Evolutionary conservation across 2,888 invertebrate genomes (phyloP).

Genomic region (Cryptophagus acutangulus): DNA sequence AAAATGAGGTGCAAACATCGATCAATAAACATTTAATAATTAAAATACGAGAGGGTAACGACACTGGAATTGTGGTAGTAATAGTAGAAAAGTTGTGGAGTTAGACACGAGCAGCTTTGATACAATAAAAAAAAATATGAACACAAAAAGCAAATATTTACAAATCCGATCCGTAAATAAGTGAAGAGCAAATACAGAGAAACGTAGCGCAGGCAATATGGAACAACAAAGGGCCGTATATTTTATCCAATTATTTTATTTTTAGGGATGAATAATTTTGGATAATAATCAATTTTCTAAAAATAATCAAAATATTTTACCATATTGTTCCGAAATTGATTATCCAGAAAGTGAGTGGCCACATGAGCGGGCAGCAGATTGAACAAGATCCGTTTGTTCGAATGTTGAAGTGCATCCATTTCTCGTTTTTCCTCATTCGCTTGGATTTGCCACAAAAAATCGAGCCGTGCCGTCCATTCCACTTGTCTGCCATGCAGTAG

Average conservation of each 20-base stretch:
- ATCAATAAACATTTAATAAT: neutral
- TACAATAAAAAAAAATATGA: neutral
- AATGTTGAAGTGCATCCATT: slow-evolving; percentile 89
- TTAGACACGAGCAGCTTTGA: neutral
- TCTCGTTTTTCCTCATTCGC: slow-evolving; percentile 87
- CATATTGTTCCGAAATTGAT: slow-evolving; percentile 84
- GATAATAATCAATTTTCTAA: slow-evolving; percentile 32
- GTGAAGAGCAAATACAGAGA: too few relatives aligned
- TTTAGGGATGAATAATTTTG: too few relatives aligned
- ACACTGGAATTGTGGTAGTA: too few relatives aligned
- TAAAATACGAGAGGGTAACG: too few relatives aligned
- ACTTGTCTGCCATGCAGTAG: slow-evolving; percentile 78
- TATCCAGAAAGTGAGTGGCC: slow-evolving; percentile 86
- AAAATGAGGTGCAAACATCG: slow-evolving; percentile 39
- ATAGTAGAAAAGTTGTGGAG: too few relatives aligned
- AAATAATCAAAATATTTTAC: slow-evolving; percentile 47
- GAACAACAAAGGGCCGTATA: too few relatives aligned
- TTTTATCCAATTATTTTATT: too few relatives aligned
- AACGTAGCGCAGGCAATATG: too few relatives aligned
- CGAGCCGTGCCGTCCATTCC: slow-evolving; percentile 85
- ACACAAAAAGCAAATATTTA: neutral
- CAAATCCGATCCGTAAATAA: too few relatives aligned
- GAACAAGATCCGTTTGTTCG: slow-evolving; percentile 81
- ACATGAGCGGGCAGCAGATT: slow-evolving; percentile 89
- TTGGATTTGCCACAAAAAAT: slow-evolving; percentile 79